phyloP scores from a whole-genome alignment of 2,113 vertebrate species.

The Tympanuchus pallidicinctus region DNA sequence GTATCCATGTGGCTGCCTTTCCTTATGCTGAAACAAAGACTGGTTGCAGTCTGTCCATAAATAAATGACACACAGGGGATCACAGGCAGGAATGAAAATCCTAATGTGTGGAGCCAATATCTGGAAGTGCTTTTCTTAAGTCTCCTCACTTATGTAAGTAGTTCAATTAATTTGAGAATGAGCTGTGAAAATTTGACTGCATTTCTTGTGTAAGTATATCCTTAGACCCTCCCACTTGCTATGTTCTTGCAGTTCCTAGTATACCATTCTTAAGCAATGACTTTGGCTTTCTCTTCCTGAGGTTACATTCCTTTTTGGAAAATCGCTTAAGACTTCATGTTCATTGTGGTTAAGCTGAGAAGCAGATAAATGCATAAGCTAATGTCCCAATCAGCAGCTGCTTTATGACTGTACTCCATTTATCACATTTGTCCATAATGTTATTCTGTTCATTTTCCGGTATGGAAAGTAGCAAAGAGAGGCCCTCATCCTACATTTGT shows the following conservation, averaged over 20 bases:
- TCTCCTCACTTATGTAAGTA: not conserved
- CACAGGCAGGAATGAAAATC: not conserved
- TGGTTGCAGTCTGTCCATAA: accelerated
- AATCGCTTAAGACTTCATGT: not conserved
- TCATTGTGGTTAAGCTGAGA: not conserved
- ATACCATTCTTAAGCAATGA: not conserved
- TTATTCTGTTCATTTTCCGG: slow-evolving; percentile 9
- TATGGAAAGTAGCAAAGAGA: not conserved
- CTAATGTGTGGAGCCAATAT: not conserved
- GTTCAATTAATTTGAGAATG: not conserved
- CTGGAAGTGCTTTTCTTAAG: not conserved
- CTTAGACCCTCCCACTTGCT: not conserved
- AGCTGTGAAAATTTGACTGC: not conserved
- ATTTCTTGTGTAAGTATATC: not conserved
- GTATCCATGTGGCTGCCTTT: not conserved
- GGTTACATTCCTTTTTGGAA: not conserved
- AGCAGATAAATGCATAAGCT: not conserved
- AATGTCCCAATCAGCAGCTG: not conserved
- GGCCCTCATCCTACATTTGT: not conserved
- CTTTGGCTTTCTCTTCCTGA: not conserved
- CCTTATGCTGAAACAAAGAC: not conserved
- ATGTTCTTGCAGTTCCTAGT: not conserved
- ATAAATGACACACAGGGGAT: not conserved
- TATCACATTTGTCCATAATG: not conserved
- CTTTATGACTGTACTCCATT: not conserved